Conservation (phyloP, 2,113 vertebrate species). For the Onychorhynchus coronatus region DNA sequence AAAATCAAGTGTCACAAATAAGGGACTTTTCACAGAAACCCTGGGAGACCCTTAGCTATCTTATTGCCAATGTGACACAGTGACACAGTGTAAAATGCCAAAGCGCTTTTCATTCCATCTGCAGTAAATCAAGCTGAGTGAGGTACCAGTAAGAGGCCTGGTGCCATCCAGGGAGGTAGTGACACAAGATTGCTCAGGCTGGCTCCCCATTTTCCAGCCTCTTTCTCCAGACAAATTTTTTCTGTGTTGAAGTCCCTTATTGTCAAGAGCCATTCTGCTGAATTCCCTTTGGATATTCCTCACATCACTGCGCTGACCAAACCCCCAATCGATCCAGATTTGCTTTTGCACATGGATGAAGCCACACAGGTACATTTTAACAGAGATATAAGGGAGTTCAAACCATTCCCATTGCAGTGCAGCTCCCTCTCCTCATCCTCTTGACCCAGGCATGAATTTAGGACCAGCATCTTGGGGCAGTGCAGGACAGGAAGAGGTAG, state of each 20-base stretch:
- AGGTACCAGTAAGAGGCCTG: background rate
- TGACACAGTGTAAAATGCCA: background rate
- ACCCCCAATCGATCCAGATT: background rate
- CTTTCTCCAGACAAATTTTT: background rate
- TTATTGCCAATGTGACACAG: background rate
- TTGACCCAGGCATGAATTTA: background rate
- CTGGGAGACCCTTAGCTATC: background rate
- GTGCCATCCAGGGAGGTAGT: background rate
- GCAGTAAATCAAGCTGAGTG: background rate
- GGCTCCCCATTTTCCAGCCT: background rate
- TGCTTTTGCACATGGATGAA: background rate
- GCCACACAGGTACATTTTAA: background rate
- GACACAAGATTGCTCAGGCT: background rate
- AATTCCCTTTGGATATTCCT: background rate
- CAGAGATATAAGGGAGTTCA: background rate
- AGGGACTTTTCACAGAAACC: background rate
- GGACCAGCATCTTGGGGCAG: background rate
- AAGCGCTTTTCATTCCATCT: background rate
- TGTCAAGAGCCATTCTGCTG: background rate
- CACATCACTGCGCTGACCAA: background rate
- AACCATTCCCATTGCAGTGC: background rate
- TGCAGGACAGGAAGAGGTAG: background rate
- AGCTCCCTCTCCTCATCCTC: background rate
- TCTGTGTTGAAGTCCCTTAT: background rate
- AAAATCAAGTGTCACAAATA: constrained; percentile 7